phyloP scores from a whole-genome alignment of 2,888 invertebrate genomes.

The Latheticus oryzae region DNA sequence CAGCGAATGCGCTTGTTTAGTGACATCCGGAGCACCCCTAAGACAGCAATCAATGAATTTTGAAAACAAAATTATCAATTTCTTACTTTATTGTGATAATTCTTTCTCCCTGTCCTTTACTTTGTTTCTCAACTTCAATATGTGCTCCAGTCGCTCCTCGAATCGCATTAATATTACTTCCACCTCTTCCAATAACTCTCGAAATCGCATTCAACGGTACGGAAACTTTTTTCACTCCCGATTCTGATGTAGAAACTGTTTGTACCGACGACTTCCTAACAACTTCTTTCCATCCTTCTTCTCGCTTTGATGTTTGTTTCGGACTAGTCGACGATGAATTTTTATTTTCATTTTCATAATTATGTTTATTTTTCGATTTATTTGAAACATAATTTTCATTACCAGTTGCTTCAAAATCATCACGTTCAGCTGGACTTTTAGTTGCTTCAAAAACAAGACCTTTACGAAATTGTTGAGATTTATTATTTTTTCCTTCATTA shows the following conservation, averaged over 20 bases:
- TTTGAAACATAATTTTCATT: conserved; percentile 71
- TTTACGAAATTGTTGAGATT: conserved; percentile 56
- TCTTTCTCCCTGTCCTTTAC: conserved; percentile 92
- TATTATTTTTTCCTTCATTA: conserved; percentile 42
- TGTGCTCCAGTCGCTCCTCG: conserved; percentile 96
- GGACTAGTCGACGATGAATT: conserved; percentile 71
- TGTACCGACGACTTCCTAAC: conserved; percentile 83
- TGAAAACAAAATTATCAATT: background rate
- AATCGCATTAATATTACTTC: conserved; percentile 98
- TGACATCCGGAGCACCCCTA: conserved; percentile 91
- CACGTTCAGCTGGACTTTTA: conserved; percentile 76
- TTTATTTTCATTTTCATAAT: conserved; percentile 46
- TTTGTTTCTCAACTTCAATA: conserved; percentile 98
- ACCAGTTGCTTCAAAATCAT: conserved; percentile 79
- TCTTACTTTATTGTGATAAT: conserved; percentile 91
- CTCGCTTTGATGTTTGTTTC: conserved; percentile 76
- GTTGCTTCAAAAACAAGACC: conserved; percentile 79
- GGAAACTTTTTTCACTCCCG: conserved; percentile 89
- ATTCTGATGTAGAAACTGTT: conserved; percentile 59
- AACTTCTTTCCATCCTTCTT: conserved; percentile 98
- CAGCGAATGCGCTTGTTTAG: conserved; percentile 90
- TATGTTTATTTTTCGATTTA: conserved; percentile 61
- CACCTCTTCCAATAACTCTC: conserved; percentile 96
- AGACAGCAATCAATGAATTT: conserved; percentile 22
- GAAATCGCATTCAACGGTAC: conserved; percentile 96